These are phyloP conservation scores for Pygathrix nemaeus DNA, from an alignment of 2,113 vertebrate genomes.

Conservation along the genomic window DNA sequence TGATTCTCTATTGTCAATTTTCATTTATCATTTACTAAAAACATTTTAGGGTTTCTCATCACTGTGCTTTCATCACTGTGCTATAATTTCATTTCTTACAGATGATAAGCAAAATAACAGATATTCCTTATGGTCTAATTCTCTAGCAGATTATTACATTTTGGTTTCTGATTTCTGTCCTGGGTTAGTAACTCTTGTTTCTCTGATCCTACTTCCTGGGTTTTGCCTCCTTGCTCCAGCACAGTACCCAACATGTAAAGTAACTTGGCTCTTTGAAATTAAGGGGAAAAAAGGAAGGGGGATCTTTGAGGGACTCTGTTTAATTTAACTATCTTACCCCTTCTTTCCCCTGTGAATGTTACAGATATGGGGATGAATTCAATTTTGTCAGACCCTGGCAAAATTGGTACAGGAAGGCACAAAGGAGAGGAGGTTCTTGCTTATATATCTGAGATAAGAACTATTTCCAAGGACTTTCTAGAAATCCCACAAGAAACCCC, in stretches of 20 bases:
- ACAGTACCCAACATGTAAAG: neutral
- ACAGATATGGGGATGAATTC: neutral
- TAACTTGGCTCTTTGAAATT: neutral
- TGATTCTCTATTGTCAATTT: conserved; percentile 1
- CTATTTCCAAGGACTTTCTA: neutral
- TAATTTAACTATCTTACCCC: neutral
- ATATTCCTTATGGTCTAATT: neutral
- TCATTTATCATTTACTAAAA: neutral
- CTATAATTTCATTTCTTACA: neutral
- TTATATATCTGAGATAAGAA: neutral
- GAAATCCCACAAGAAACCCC: neutral
- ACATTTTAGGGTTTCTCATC: neutral
- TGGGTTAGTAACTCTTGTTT: neutral
- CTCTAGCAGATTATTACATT: neutral
- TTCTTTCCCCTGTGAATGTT: neutral
- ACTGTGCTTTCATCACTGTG: neutral
- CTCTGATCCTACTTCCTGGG: neutral
- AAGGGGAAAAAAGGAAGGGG: neutral
- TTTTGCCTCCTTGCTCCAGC: neutral
- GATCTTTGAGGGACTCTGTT: neutral
- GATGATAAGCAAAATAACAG: neutral
- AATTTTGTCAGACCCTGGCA: neutral
- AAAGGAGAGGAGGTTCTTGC: neutral
- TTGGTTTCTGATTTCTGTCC: neutral
- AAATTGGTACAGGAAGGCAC: neutral